Percentiles rank a stretch among this genome's conserved stretches.
Evolutionary conservation across 2,113 vertebrate genomes (phyloP).

Genomic region (Rhinolophus sinicus): DNA sequence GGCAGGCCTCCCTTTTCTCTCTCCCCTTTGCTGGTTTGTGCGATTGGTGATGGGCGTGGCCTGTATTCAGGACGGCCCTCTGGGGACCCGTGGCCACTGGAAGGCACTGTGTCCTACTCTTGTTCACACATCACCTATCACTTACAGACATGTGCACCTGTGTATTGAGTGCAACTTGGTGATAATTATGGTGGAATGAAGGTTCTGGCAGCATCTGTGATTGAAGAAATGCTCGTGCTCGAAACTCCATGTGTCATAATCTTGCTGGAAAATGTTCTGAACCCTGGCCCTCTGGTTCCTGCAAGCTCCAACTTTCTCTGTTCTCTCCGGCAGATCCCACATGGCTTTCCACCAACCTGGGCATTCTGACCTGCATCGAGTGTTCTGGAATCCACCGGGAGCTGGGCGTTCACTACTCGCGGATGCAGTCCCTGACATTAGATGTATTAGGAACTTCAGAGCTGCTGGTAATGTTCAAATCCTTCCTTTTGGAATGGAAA

Average conservation of each 20-base stretch:
- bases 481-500: slow-evolving; percentile 20
- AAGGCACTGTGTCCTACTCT: background rate
- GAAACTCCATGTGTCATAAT: no score
- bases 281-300: no score
- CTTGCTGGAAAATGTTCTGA: background rate
- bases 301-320: background rate
- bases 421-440: slow-evolving; percentile 97
- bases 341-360: slow-evolving; percentile 98
- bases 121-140: background rate
- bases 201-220: background rate
- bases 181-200: background rate
- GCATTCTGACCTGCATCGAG: slow-evolving; percentile 97
- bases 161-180: background rate
- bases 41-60: background rate
- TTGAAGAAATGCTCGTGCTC: background rate
- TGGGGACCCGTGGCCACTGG: background rate
- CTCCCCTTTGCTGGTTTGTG: background rate
- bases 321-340: slow-evolving; percentile 90
- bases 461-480: slow-evolving; percentile 90
- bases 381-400: slow-evolving; percentile 99
- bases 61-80: background rate
- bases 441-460: slow-evolving; percentile 97
- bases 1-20: background rate
- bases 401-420: slow-evolving; percentile 97
- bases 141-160: accelerated